Conservation (phyloP, 2,797 vertebrate genomes). For the Channa striata region DNA sequence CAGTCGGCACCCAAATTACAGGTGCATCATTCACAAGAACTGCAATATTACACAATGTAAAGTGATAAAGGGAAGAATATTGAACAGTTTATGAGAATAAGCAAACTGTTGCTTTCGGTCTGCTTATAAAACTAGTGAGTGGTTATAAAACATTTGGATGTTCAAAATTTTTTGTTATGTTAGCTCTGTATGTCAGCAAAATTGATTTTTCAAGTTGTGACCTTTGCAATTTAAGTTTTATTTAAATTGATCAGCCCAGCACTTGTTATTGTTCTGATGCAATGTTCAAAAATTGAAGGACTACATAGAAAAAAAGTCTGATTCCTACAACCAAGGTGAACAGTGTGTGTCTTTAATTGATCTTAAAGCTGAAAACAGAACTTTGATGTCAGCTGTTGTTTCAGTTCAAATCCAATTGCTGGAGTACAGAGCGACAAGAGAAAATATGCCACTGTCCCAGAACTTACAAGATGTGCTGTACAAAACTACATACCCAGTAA, state of each 20-base stretch:
- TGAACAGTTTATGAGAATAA: conserved; percentile 13
- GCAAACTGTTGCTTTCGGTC: conserved; percentile 11
- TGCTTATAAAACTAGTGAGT: too few species aligned
- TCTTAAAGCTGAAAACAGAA: conserved; percentile 18
- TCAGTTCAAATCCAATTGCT: conserved; percentile 42
- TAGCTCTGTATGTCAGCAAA: neutral
- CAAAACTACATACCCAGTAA: conserved; percentile 42
- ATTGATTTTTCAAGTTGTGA: conserved; percentile 6
- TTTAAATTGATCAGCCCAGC: neutral
- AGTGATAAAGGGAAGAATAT: conserved; percentile 11
- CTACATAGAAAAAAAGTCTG: neutral
- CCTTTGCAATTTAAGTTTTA: neutral
- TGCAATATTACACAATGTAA: conserved; percentile 10
- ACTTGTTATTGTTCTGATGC: neutral
- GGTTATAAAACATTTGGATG: conserved; percentile 13
- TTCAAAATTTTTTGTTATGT: neutral
- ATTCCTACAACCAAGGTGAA: conserved; percentile 1
- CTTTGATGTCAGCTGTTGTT: conserved; percentile 45
- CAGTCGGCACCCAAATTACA: conserved; percentile 22
- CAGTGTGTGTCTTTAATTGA: neutral
- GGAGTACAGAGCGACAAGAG: conserved; percentile 18
- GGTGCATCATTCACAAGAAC: conserved; percentile 14
- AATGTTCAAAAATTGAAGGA: conserved; percentile 2
- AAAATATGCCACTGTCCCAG: conserved; percentile 29
- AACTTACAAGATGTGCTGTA: conserved; percentile 27